phyloP scores from a whole-genome alignment of 1,140 invertebrate genomes.

The Drosophila subpulchrella region DNA sequence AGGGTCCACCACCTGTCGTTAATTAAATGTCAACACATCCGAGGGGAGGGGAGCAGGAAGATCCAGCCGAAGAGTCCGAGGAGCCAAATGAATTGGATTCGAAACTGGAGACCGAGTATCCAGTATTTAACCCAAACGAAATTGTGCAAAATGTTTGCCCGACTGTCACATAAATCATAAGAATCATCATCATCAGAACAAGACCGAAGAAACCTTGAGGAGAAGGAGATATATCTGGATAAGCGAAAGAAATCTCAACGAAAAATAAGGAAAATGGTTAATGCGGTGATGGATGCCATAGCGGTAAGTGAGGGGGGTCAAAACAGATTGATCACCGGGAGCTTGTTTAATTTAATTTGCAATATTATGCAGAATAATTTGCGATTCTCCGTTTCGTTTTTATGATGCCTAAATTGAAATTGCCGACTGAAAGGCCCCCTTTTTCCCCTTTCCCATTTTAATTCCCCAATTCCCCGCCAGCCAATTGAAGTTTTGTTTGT shows the following conservation, averaged over 20 bases:
- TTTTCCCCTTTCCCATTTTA: background rate
- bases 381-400: conserved; percentile 34
- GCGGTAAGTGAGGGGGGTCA: conserved; percentile 77
- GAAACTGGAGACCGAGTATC: conserved; percentile 3
- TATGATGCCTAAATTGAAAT: conserved; percentile 72
- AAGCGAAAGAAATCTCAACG: conserved; percentile 4
- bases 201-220: background rate
- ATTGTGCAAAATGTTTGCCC: conserved; percentile 69
- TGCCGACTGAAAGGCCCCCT: conserved; percentile 11
- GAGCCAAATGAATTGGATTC: conserved; percentile 7
- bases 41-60: conserved; percentile 15
- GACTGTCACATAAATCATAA: conserved; percentile 74
- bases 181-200: background rate
- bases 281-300: conserved; percentile 84
- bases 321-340: conserved; percentile 8
- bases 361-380: conserved; percentile 51
- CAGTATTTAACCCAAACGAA: conserved; percentile 21
- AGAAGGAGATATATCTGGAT: background rate
- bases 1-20: conserved; percentile 66
- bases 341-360: conserved; percentile 68
- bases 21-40: conserved; percentile 78
- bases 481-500: conserved; percentile 76
- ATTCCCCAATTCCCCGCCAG: conserved; percentile 20
- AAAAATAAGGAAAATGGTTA: conserved; percentile 63
- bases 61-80: conserved; percentile 34